Percentiles rank a stretch among this genome's conserved stretches.
These are phyloP conservation scores for Percopsis transmontana DNA, from an alignment of 2,113 vertebrate species.

Conservation along the genomic window DNA sequence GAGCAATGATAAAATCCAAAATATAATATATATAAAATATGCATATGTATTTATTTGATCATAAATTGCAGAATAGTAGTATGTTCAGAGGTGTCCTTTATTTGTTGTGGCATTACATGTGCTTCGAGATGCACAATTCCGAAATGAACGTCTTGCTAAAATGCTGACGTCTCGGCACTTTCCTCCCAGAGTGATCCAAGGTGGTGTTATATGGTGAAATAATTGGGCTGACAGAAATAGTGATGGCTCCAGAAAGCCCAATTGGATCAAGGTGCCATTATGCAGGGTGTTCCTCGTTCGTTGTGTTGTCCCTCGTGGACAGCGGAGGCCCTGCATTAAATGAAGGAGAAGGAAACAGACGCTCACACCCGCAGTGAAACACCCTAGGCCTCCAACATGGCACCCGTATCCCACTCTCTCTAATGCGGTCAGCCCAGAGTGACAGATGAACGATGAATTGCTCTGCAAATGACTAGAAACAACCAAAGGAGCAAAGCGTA, in stretches of 20 bases:
- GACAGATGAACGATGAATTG: conserved; percentile 65
- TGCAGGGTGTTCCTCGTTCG: conserved; percentile 57
- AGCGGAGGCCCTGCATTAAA: conserved; percentile 58
- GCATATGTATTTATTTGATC: neutral
- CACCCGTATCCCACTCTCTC: conserved; percentile 39
- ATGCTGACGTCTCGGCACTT: conserved; percentile 35
- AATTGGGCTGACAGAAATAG: conserved; percentile 38
- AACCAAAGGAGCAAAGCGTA: conserved; percentile 45
- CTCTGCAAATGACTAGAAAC: conserved; percentile 63
- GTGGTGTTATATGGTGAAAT: conserved; percentile 34
- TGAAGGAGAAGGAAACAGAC: conserved; percentile 58
- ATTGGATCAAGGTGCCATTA: conserved; percentile 60
- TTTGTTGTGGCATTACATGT: conserved; percentile 25
- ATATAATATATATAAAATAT: neutral
- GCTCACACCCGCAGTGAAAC: conserved; percentile 39
- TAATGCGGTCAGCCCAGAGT: conserved; percentile 60
- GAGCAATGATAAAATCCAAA: neutral
- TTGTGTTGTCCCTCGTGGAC: conserved; percentile 54
- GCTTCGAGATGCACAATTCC: conserved; percentile 12
- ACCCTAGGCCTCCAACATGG: conserved; percentile 48
- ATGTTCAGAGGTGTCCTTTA: conserved; percentile 12
- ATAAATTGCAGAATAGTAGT: conserved; percentile 16
- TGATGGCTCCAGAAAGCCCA: conserved; percentile 46
- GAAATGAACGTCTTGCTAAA: conserved; percentile 23
- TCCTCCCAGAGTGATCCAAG: conserved; percentile 10